Percentiles rank a stretch among this genome's conserved stretches.
phyloP scores from a whole-genome alignment of 2,797 vertebrate genomes.

The Triplophysa bombifrons region DNA sequence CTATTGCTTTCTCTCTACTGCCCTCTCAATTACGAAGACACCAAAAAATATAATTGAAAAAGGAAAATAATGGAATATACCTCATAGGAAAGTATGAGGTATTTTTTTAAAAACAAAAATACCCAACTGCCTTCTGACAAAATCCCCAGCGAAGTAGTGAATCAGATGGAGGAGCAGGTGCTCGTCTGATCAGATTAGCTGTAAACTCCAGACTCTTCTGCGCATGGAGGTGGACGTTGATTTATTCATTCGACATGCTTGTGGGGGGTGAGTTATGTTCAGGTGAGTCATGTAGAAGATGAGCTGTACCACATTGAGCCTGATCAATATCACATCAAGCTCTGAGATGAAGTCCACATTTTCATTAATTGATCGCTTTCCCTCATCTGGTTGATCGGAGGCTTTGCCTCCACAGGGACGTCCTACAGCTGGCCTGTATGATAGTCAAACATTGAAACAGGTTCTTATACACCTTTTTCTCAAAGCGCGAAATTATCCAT shows the following conservation, averaged over 20 bases:
- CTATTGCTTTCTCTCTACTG: too few relatives aligned
- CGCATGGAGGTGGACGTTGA: not conserved
- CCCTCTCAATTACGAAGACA: too few relatives aligned
- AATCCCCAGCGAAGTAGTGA: not conserved
- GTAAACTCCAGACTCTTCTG: not conserved
- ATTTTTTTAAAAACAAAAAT: too few relatives aligned
- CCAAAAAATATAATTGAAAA: too few relatives aligned
- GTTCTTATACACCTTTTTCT: not conserved
- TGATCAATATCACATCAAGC: not conserved
- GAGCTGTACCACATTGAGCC: constrained; percentile 1
- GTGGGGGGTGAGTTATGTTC: not conserved
- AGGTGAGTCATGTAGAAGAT: constrained; percentile 2
- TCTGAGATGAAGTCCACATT: constrained; percentile 11
- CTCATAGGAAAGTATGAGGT: too few relatives aligned
- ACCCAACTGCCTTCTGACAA: not conserved
- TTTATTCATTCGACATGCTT: not conserved
- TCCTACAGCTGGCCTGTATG: not conserved
- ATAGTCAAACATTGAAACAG: not conserved
- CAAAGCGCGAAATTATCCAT: too few relatives aligned
- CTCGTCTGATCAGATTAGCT: constrained; percentile 1
- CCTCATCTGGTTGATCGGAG: not conserved
- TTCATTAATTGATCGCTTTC: constrained; percentile 24
- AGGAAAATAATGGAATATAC: too few relatives aligned
- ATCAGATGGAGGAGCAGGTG: not conserved
- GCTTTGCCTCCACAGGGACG: constrained; percentile 3